Percentiles rank a stretch among this genome's conserved stretches.
These are phyloP conservation scores for Drosophila pseudotalamancana DNA, from an alignment of 2,888 invertebrate genomes.

Conservation along the genomic window DNA sequence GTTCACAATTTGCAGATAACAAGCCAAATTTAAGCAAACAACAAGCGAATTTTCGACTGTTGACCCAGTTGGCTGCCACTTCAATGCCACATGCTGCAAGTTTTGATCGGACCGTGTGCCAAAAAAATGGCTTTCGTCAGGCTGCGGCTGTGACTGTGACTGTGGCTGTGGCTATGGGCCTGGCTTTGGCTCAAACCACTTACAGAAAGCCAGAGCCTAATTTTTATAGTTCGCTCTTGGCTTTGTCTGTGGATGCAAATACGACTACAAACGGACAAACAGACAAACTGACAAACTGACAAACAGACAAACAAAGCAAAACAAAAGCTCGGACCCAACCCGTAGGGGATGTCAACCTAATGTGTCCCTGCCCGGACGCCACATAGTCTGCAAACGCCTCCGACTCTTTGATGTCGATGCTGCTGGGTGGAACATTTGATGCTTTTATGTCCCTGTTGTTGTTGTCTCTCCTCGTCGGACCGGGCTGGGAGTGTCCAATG, in stretches of 20 bases:
- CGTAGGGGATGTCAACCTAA: slow-evolving; percentile 27
- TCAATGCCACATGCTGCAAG: slow-evolving; percentile 40
- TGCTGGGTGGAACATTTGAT: slow-evolving; percentile 27
- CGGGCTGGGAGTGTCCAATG: slow-evolving; percentile 27
- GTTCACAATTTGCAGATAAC: slow-evolving; percentile 18
- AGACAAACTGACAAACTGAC: no score
- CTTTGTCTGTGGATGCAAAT: slow-evolving; percentile 28
- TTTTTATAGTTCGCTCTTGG: slow-evolving; percentile 18
- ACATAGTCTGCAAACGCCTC: slow-evolving; percentile 14
- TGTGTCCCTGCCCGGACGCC: slow-evolving; percentile 27
- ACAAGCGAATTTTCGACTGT: slow-evolving; percentile 40
- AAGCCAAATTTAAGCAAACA: slow-evolving; percentile 30
- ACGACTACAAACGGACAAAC: no score
- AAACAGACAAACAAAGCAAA: slow-evolving; percentile 13
- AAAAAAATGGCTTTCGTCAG: not conserved
- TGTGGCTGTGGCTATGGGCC: slow-evolving; percentile 4
- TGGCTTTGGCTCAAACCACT: slow-evolving; percentile 23
- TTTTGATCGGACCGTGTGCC: slow-evolving; percentile 4
- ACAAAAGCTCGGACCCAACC: not conserved
- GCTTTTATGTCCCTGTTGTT: slow-evolving; percentile 22
- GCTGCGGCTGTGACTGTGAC: slow-evolving; percentile 46
- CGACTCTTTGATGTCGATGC: slow-evolving; percentile 35
- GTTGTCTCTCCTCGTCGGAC: not conserved
- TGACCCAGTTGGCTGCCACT: slow-evolving; percentile 63
- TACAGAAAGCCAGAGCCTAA: slow-evolving; percentile 30